Evolutionary conservation across 1,140 invertebrate genomes (phyloP), one percentile per base, ranked within the genome.

Genomic region (Galendromus occidentalis): DNA sequence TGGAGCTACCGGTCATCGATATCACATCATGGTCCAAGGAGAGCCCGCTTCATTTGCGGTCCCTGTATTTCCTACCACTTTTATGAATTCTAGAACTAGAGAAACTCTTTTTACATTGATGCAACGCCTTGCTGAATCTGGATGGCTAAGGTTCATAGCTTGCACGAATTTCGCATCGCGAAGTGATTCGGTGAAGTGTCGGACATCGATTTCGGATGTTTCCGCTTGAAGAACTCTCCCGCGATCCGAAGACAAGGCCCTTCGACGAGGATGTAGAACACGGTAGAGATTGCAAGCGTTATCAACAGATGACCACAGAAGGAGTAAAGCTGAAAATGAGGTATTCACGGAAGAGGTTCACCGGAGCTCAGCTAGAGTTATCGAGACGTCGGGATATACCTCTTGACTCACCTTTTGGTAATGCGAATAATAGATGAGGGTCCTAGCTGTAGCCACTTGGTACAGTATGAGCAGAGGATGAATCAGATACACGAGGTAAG

Each of bases 401-500:
- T 6, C 33, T 9, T 6, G 28, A 7, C 25, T 59, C 25, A 59
- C 51, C 51, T 59, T 59, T 17, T 59, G 17, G 51, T 59, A 59
- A 25, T 59, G 51, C 14, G 51, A 59, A 25, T 59, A 59, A 25
- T 59, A 59, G 12, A 59, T 59, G 2, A 59, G 51, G 1, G 14
- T 59, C 25, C 51, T 25, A 5, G 51, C 33, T 59, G 51, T 59
- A 2, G 51, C 51, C 14, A 25, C 51, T 33, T 59, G 51, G 33
- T 59, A 59, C 20, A 59, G 51, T 17, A 71, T 71, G n/a, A 71
- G 29, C 7, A 71, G 22, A 2, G 70, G 70, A 66, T 71, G 70
- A 17, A 70, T 66, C 6, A 71, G 41, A 45, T 71, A 71, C 14
- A 68, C 69, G 14, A 71, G 44, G 30, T 67, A 70, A 17, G 66